These are phyloP conservation scores for Pseudorasbora parva DNA, from an alignment of 2,113 vertebrate genomes.

Conservation along the genomic window DNA sequence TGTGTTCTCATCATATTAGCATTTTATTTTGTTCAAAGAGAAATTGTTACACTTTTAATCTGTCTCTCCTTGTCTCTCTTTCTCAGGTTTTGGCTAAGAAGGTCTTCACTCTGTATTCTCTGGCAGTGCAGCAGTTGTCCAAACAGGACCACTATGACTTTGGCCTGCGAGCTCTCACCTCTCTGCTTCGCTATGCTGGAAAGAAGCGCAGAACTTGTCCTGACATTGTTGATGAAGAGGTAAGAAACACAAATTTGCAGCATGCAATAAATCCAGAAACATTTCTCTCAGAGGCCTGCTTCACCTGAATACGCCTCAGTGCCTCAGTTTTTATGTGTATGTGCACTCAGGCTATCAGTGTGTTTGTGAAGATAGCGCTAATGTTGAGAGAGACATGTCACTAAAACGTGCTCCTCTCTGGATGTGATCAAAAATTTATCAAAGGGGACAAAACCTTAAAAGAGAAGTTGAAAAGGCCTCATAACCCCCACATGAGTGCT, in stretches of 20 bases:
- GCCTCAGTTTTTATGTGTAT: background rate
- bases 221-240: slow-evolving; percentile 82
- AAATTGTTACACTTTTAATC: background rate
- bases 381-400: slow-evolving; percentile 63
- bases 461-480: slow-evolving; percentile 65
- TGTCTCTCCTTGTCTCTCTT: too few species aligned
- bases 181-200: slow-evolving; percentile 84
- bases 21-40: background rate
- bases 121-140: slow-evolving; percentile 88
- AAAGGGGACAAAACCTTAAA: slow-evolving; percentile 71
- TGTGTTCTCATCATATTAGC: background rate
- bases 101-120: slow-evolving; percentile 86
- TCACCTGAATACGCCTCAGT: background rate
- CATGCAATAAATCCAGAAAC: slow-evolving; percentile 3
- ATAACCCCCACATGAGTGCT: slow-evolving; percentile 60
- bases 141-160: slow-evolving; percentile 92
- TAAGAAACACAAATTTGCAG: slow-evolving; percentile 54
- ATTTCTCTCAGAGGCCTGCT: background rate
- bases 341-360: background rate
- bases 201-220: slow-evolving; percentile 75
- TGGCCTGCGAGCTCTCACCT: slow-evolving; percentile 86
- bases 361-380: slow-evolving; percentile 48
- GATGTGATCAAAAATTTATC: slow-evolving; percentile 75
- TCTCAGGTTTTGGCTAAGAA: slow-evolving; percentile 84
- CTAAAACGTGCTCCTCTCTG: slow-evolving; percentile 60